A percentile compares a stretch with the other conserved stretches of the same genome.
Conservation (phyloP, 2,797 vertebrate species). For the Mormyrops boulengeri region DNA sequence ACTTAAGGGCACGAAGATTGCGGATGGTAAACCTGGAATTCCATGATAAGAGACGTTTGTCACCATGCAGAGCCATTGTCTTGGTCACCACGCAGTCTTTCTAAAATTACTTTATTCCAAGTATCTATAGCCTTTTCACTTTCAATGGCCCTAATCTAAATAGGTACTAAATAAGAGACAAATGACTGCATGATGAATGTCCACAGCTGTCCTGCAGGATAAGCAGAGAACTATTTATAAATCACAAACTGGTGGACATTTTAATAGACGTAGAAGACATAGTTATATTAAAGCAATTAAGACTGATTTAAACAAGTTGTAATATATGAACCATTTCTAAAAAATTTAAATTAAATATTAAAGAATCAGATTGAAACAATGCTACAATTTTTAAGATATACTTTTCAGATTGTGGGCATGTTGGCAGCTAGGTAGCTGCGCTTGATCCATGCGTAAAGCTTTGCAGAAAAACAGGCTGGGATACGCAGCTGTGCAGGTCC, state of each 20-base stretch:
- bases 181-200: background rate
- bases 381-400: background rate
- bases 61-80: background rate
- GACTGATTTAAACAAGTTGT: background rate
- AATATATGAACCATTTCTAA: background rate
- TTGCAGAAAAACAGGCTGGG: background rate
- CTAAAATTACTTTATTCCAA: conserved; percentile 23
- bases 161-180: background rate
- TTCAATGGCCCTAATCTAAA: background rate
- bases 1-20: background rate
- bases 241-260: background rate
- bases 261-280: background rate
- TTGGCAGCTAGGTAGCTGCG: background rate
- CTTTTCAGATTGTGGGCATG: background rate
- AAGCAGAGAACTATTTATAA: background rate
- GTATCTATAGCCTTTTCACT: conserved; percentile 25
- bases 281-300: background rate
- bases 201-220: background rate
- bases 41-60: background rate
- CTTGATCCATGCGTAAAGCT: background rate
- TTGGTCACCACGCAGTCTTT: background rate
- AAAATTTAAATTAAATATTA: background rate
- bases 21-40: background rate
- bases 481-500: background rate
- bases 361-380: background rate